Evolutionary conservation across 2,888 invertebrate genomes (phyloP), one percentile per base, ranked within the genome.

Genomic region (Apodemia hepburni): DNA sequence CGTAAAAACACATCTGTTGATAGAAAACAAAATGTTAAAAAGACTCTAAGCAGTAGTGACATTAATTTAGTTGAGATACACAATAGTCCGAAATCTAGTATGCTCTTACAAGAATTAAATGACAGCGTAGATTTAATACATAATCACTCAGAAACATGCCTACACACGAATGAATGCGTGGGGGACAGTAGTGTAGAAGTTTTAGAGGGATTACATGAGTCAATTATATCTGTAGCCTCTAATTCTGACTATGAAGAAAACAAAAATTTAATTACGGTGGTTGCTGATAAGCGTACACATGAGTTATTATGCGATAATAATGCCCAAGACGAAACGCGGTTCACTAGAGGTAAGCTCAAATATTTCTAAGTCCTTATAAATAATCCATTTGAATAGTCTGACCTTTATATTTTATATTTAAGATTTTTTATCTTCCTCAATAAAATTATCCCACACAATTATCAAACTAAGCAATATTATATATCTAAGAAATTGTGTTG

Each of bases 111-210:
- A 18, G 70, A 71, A 12, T 66, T 66, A 0, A 74, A 80, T 35
- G 80, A 81, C 8, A 85, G 78, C 63, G 73, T 85, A 0, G 85
- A 89, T 49, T 78, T 89, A 0, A 87, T 89, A 68, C 90, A 91
- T 63, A 90, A 90, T 65, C 90, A 90, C 69, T 86, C 90, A 0
- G 89, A 90, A 62, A 86, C 90, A 0, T 91, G 90, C 64, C 73
- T 90, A 0, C 79, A 80, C 18, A 78, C 83, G 0, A 77, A 82
- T 57, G 89, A 90, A 58, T 88, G 89, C 72, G 67, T 85, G 17
- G 76, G 72, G 0, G 75, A 82, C 47, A 86, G 87, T 64, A 86
- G 87, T 64, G 68, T 88, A 0, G 80, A 85, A 71, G 75, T 83
- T 47, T 64, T 88, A 49, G 80, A 85, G 3, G 75, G 74, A 22